These are phyloP conservation scores for Agonopterix heracliana DNA, from an alignment of 2,888 invertebrate species.

Conservation along the genomic window DNA sequence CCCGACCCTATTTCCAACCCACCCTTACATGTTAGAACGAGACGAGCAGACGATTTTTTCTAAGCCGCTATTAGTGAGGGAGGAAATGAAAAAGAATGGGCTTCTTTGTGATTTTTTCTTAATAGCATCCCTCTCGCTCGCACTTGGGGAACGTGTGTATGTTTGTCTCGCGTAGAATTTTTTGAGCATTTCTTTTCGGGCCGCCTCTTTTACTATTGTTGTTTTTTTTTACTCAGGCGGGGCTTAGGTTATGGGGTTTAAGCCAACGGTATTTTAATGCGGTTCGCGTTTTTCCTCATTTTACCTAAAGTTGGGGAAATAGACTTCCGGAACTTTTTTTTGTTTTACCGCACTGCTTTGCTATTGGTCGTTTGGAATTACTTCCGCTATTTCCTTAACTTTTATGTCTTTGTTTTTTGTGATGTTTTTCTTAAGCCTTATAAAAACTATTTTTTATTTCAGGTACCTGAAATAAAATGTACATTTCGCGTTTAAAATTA, in stretches of 20 bases:
- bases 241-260: conserved; percentile 63
- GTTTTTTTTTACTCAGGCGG: conserved; percentile 66
- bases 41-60: conserved; percentile 70
- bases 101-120: conserved; percentile 75
- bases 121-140: conserved; percentile 57
- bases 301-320: conserved; percentile 43
- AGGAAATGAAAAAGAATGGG: conserved; percentile 74
- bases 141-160: conserved; percentile 31
- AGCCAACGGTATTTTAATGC: conserved; percentile 54
- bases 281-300: conserved; percentile 48
- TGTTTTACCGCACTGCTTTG: neutral
- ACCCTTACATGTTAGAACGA: conserved; percentile 58
- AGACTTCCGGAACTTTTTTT: conserved; percentile 7
- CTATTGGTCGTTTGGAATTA: conserved; percentile 3
- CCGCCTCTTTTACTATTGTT: conserved; percentile 67
- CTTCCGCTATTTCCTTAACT: too few species aligned
- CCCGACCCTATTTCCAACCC: conserved; percentile 52
- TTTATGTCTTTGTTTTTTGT: neutral
- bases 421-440: neutral
- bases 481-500: neutral
- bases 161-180: conserved; percentile 46
- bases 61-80: conserved; percentile 71
- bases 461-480: too few species aligned
- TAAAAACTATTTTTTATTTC: conserved; percentile 18
- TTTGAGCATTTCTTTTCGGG: conserved; percentile 62